Base-by-base conservation (phyloP, 1,140 invertebrate species). In the Cotesia typhae region DNA sequence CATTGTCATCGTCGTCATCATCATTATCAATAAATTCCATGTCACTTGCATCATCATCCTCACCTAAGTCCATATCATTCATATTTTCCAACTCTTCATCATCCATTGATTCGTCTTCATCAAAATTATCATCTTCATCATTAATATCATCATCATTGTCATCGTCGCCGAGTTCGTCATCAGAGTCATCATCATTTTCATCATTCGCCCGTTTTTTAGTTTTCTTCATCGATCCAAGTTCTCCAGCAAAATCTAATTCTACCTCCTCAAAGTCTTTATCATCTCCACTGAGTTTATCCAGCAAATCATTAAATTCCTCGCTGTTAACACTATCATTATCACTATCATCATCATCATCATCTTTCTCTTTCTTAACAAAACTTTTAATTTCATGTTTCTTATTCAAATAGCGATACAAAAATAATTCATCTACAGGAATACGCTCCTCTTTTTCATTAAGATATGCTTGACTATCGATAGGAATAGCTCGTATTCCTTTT, bases 231-330 rank as follows among this genome's bases (percentile, higher is more conserved):
- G 86, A 83, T 52, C 82, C 86, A 14, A 87, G 78, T 66, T 88
- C 86, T 14, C 83, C 86, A 73, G 87, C 87, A 69, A 87, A 82
- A 64, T 88, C 91, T 28, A 92, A 77, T 73, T 92, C 91, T 28
- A 92, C 77, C 73, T 92, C 88, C 5, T 88, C 90, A 10, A 91
- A 77, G 77, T 91, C 89, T 76, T 91, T 89, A 47, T 80, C 78
- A 37, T 28, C 28, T 28, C 80, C 88, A 1, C 88, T 89, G 78
- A 94, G 88, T 66, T 85, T 87, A 78, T 93, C 91, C 47, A 96
- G 84, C 86, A 95, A 93, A n/a, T 91, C 90, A 73, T 94, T 92
- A 85, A 98, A 98, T 81, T 98, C 95, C 70, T 95, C 93, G 81
- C 95, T 96, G 74, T 91, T 92, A 2, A 98, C 92, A 78, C 94